Evolutionary conservation across 2,113 vertebrate species (phyloP).

Genomic region (Indri indri): DNA sequence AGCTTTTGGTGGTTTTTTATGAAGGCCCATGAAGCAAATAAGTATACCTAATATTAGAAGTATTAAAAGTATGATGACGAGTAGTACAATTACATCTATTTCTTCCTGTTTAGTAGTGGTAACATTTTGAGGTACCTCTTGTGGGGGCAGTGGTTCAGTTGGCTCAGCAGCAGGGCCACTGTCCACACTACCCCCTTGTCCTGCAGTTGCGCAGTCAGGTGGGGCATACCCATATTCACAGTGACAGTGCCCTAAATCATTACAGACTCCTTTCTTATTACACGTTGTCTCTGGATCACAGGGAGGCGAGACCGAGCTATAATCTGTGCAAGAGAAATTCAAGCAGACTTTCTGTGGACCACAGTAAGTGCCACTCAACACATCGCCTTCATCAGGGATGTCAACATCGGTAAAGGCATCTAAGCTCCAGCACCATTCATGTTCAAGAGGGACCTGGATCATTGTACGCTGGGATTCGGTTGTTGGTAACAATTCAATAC

Average conservation of each 20-base stretch:
- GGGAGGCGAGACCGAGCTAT: accelerated
- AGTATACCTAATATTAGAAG: neutral
- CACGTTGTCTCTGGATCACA: neutral
- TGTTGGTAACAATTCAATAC: neutral
- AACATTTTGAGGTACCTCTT: accelerated
- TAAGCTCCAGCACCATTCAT: constrained; percentile 68
- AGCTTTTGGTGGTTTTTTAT: neutral
- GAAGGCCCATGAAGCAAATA: accelerated
- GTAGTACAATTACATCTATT: accelerated
- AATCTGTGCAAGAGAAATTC: neutral
- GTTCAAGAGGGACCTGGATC: neutral
- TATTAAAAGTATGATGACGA: neutral
- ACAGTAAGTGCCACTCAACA: neutral
- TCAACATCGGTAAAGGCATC: accelerated
- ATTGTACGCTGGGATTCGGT: neutral
- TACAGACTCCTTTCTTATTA: constrained; percentile 79
- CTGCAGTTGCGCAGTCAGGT: constrained; percentile 81
- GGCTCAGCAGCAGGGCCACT: constrained; percentile 80
- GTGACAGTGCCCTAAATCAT: constrained; percentile 87
- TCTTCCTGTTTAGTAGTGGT: accelerated
- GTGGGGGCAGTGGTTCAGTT: accelerated
- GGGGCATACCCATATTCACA: constrained; percentile 87
- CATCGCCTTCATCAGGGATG: accelerated
- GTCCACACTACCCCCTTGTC: constrained; percentile 89
- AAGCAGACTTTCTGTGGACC: constrained; percentile 24